A percentile compares a stretch with the other conserved stretches of the same genome.
phyloP scores from a whole-genome alignment of 2,797 vertebrate species.

The Sparidentex hasta region DNA sequence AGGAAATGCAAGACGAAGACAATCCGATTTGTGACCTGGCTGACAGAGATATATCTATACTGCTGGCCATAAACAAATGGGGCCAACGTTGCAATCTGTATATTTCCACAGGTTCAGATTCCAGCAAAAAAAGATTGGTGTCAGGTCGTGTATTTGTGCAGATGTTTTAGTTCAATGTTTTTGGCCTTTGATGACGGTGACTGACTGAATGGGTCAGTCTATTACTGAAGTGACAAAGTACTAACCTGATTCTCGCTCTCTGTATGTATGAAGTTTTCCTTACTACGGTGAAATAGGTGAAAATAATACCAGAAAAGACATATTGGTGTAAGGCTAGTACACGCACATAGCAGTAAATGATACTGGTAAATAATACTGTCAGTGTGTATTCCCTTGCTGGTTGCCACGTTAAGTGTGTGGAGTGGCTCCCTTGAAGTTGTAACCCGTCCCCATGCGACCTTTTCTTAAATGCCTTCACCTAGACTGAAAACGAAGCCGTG shows the following conservation, averaged over 20 bases:
- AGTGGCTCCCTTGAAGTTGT: slow-evolving; percentile 25
- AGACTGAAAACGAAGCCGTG: slow-evolving; percentile 6
- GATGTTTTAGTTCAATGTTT: not conserved
- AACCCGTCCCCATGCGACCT: slow-evolving; percentile 25
- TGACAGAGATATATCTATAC: not conserved
- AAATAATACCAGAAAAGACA: not conserved
- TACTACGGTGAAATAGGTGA: not conserved
- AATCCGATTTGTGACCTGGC: not conserved
- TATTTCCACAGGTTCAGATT: not conserved
- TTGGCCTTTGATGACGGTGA: not conserved
- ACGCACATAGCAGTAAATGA: not conserved
- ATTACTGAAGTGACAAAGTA: not conserved
- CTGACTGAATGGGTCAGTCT: not conserved
- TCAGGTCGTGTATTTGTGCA: not conserved
- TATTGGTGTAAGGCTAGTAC: not conserved
- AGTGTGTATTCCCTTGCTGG: not conserved
- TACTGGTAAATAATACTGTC: not conserved
- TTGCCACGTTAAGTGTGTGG: not conserved
- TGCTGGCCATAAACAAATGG: not conserved
- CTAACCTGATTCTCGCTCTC: not conserved
- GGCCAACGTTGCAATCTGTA: not conserved
- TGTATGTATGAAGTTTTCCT: not conserved
- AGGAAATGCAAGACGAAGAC: not conserved
- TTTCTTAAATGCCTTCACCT: slow-evolving; percentile 32
- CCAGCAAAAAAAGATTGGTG: not conserved